Percentiles rank a stretch among this genome's conserved stretches.
These are phyloP conservation scores for Megaceryle alcyon DNA, from an alignment of 2,797 vertebrate genomes.

Conservation along the genomic window DNA sequence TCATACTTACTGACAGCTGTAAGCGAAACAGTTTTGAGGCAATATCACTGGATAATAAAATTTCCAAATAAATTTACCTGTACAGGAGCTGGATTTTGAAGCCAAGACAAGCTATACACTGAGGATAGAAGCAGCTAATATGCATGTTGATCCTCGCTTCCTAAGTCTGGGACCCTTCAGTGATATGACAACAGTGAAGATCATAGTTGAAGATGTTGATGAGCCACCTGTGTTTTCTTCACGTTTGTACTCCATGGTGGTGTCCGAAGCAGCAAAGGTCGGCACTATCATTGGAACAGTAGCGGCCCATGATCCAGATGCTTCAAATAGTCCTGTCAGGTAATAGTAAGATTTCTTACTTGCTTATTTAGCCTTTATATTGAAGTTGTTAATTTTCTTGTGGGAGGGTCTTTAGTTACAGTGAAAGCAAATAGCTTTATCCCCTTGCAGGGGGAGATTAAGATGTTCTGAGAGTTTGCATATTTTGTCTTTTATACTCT, in stretches of 20 bases:
- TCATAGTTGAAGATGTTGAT: constrained; percentile 93
- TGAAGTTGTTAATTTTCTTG: not conserved
- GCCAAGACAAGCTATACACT: constrained; percentile 89
- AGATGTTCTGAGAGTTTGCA: not conserved
- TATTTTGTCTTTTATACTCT: not conserved
- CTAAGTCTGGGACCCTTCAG: constrained; percentile 90
- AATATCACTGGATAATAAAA: not conserved
- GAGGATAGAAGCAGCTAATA: constrained; percentile 92
- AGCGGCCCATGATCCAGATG: constrained; percentile 91
- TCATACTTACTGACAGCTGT: not conserved
- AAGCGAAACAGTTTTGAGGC: not conserved
- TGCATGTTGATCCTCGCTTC: constrained; percentile 90
- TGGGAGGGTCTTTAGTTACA: not conserved
- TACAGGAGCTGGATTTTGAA: constrained; percentile 92
- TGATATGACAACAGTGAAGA: constrained; percentile 88
- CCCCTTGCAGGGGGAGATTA: not conserved
- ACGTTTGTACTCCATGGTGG: constrained; percentile 85
- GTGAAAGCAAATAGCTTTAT: not conserved
- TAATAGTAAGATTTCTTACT: constrained; percentile 52
- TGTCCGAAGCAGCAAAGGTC: constrained; percentile 90
- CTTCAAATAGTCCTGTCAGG: constrained; percentile 89
- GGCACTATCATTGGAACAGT: constrained; percentile 92
- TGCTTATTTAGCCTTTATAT: not conserved
- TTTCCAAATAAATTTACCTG: constrained; percentile 31
- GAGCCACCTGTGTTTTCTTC: constrained; percentile 89